Evolutionary conservation across 1,140 invertebrate genomes (phyloP), one percentile per base, ranked within the genome.

Genomic region (Hermetia illucens): DNA sequence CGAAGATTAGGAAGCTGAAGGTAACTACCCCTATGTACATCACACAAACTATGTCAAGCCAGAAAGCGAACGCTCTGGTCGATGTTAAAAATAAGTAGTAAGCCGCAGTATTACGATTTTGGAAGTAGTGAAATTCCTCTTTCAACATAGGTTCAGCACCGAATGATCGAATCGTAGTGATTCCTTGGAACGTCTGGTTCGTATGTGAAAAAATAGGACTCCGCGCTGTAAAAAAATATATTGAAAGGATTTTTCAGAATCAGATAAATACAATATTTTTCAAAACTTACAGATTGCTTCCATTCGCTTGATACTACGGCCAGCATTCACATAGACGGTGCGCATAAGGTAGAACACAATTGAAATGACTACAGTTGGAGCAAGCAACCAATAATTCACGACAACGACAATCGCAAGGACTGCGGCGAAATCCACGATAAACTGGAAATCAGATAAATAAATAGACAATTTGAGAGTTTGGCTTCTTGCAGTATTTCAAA

Each of bases 151-250:
- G 58, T 55, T 85, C 66, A 3, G 73, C 74, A 19, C 58, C 58
- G 43, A 71, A 75, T 2, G 83, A 74, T 36, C 85, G 62, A 43
- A 90, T 81, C 2, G 82, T 87, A 18, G 73, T 69, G 5, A 90
- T 55, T 4, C 85, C 85, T 35, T 76, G 64, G 40, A 87, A 58
- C 1, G 79, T 77, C 8, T 82, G 73, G 50, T 71, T 79, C 1
- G 86, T 63, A 46, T 88, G 82, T 34, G 82, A 82, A 46, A 85
- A 82, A 4, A 86, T 75, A 13, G 85, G 86, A 47, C 75, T 78
- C 40, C 74, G 65, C 36, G 72, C 75, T 78, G 49, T 16, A 34
- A 24, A 36, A 37, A 10, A 19, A 13, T 10, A 13, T 17, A 21
- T 36, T 32, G n/a, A n/a, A n/a, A n/a, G n/a, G n/a, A n/a, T n/a